These are phyloP conservation scores for Malurus melanocephalus DNA, from an alignment of 2,113 vertebrate genomes.

Conservation along the genomic window DNA sequence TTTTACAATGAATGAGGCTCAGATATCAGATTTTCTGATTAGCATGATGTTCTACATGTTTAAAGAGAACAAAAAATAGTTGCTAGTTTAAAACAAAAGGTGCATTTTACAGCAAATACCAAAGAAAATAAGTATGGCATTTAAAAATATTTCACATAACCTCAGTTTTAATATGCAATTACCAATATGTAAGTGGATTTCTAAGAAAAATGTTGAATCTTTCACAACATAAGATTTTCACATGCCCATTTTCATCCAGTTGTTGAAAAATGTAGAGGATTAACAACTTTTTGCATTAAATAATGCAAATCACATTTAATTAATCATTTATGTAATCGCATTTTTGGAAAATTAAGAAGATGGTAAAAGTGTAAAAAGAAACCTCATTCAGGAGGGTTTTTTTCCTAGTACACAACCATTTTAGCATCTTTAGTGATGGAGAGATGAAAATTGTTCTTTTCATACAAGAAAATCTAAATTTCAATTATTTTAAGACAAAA, in stretches of 20 bases:
- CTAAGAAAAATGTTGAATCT: neutral
- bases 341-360: neutral
- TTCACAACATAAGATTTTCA: neutral
- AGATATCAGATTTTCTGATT: neutral
- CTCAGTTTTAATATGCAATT: neutral
- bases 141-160: neutral
- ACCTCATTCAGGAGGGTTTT: neutral
- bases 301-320: neutral
- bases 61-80: neutral
- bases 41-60: neutral
- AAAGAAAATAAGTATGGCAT: neutral
- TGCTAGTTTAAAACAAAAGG: neutral
- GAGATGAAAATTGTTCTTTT: neutral
- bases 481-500: neutral
- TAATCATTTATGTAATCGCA: neutral
- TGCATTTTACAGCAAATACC: neutral
- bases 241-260: neutral
- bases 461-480: neutral
- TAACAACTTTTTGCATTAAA: neutral
- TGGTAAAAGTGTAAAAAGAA: neutral
- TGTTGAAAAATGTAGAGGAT: neutral
- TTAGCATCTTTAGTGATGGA: neutral
- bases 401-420: neutral
- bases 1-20: neutral
- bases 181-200: neutral